These are phyloP conservation scores for Trissoscelio sp. DNA, from an alignment of 2,888 invertebrate species.

Conservation along the genomic window DNA sequence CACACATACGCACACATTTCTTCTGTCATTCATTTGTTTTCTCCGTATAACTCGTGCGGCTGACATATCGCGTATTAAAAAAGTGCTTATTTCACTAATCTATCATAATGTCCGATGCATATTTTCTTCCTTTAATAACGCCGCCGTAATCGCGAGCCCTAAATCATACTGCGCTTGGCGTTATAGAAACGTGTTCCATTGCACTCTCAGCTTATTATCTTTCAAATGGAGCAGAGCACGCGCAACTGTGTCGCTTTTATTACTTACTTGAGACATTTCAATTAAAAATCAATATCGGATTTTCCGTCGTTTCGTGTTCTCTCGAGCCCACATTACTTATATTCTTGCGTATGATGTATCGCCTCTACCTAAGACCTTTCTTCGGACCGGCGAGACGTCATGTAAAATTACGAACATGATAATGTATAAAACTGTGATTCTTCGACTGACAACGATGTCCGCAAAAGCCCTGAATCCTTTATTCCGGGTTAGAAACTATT, in stretches of 20 bases:
- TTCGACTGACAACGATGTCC: slow-evolving; percentile 24
- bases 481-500: slow-evolving; percentile 15
- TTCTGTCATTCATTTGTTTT: slow-evolving; percentile 74
- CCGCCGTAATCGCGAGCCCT: slow-evolving; percentile 67
- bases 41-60: slow-evolving; percentile 73
- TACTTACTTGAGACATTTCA: slow-evolving; percentile 68
- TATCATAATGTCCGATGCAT: slow-evolving; percentile 74
- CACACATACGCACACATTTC: slow-evolving; percentile 25
- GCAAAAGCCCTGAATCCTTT: slow-evolving; percentile 13
- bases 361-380: slow-evolving; percentile 21
- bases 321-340: slow-evolving; percentile 45
- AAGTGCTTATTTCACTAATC: slow-evolving; percentile 76
- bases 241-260: slow-evolving; percentile 67
- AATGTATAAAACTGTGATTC: slow-evolving; percentile 22
- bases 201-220: slow-evolving; percentile 67
- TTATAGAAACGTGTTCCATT: slow-evolving; percentile 64
- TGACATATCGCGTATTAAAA: slow-evolving; percentile 75
- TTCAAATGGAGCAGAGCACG: slow-evolving; percentile 68
- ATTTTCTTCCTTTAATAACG: slow-evolving; percentile 72
- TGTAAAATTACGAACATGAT: slow-evolving; percentile 28
- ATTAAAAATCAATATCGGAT: slow-evolving; percentile 68
- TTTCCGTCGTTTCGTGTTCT: slow-evolving; percentile 57
- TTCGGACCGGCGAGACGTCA: slow-evolving; percentile 32
- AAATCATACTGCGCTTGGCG: slow-evolving; percentile 69
- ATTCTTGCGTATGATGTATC: slow-evolving; percentile 47